Evolutionary conservation across 2,797 vertebrate genomes (phyloP).

Genomic region (Distichodus sexfasciatus): DNA sequence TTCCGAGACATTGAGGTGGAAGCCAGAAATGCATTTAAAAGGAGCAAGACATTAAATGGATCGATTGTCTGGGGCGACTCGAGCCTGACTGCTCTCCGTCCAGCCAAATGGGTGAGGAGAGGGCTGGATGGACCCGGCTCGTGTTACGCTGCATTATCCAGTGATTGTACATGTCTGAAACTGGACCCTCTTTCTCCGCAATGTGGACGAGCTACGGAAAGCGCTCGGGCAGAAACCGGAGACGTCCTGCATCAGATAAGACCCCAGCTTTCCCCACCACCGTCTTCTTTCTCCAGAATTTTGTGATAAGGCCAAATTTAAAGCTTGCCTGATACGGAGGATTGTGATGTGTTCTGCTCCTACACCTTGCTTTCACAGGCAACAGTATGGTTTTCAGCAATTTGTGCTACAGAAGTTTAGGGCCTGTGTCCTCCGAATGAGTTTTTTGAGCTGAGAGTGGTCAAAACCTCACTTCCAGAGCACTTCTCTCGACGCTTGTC

Average conservation of each 20-base stretch:
- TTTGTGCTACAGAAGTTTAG: no score
- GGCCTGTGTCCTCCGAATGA: no score
- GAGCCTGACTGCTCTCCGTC: conserved; percentile 36
- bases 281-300: not conserved
- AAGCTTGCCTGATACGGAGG: no score
- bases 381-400: no score
- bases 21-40: conserved; percentile 42
- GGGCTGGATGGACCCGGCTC: conserved; percentile 14
- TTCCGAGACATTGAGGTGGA: conserved; percentile 34
- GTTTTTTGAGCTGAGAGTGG: no score
- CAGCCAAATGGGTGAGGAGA: conserved; percentile 44
- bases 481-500: no score
- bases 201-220: not conserved
- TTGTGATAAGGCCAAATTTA: not conserved
- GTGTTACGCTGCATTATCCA: conserved; percentile 40
- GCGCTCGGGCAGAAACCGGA: not conserved
- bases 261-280: not conserved
- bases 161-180: conserved; percentile 36
- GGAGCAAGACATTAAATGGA: conserved; percentile 47
- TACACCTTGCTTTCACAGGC: no score
- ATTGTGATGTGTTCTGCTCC: no score
- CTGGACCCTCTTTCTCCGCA: conserved; percentile 16
- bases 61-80: conserved; percentile 43
- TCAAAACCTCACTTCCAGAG: no score
- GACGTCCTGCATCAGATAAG: conserved; percentile 14